Base-by-base conservation (phyloP, 2,113 vertebrate genomes). In the Phoxinus phoxinus region DNA sequence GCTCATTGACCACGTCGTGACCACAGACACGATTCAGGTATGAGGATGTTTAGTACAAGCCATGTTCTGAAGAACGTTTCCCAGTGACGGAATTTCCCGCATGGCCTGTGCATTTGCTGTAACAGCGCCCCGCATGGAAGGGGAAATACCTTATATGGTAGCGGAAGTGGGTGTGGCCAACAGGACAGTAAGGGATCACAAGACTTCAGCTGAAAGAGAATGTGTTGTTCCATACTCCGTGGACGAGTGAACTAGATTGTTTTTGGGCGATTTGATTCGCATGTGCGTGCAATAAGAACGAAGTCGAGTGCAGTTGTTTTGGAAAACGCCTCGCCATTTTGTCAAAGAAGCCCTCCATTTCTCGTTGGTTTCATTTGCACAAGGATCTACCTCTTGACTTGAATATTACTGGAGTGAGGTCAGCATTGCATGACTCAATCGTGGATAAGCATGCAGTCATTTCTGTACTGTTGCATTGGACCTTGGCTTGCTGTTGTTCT, bases 71-170 rank as follows among this genome's bases (percentile, higher is more conserved):
- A 72, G 51, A 75, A 48, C 78, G 73, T 85, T 85, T 86, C 87
- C 88, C 73, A 89, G 87, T 93, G 94, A 89, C 89, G 94, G 94
- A 95, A 95, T 96, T 95, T 95, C 94, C 94, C 93, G 93, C 92
- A 94, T 88, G 90, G 89, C 88, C 87, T 89, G 91, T 90, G 88
- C 90, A 86, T 91, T 92, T 91, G 87, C 92, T 81, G 92, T 94
- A 94, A 94, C 92, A 78, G 85, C 90, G 88, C 89, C 84, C 86
- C 85, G 80, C 88, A 21, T 89, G 92, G 90, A 90, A 86, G 89
- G 92, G 92, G 81, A 93, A 93, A 92, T 10, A 0, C 95, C 94
- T 88, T 92, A 81, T 94, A 91, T 93, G 95, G 95, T 82, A 90
- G 90, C 58, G 94, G 95, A 94, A 94, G 93, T 93, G 21, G 95